Conservation (phyloP, 2,888 invertebrate species). For the Dasypolia templi region DNA sequence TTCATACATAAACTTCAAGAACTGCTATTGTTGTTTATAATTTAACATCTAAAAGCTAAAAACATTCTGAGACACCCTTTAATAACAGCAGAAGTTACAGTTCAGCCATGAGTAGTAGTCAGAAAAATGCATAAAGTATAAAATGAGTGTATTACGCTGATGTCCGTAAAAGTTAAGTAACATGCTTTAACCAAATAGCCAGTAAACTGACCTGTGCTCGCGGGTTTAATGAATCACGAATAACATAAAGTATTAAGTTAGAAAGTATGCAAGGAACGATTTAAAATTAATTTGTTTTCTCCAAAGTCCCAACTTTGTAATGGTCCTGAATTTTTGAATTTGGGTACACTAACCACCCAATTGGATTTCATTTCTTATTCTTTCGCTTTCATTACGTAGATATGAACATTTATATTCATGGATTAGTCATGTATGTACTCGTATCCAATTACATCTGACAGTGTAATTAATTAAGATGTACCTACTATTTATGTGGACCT, state of each 20-base stretch:
- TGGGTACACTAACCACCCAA: conserved; percentile 51
- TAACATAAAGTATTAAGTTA: conserved; percentile 30
- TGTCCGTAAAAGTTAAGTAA: neutral
- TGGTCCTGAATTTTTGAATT: conserved; percentile 48
- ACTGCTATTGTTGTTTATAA: too few relatives aligned
- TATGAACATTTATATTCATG: conserved; percentile 46
- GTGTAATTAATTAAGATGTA: conserved; percentile 43
- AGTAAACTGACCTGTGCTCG: conserved; percentile 5
- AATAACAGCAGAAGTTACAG: neutral
- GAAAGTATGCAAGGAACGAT: conserved; percentile 21
- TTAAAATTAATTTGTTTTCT: conserved; percentile 51
- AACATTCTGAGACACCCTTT: too few relatives aligned
- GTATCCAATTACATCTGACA: conserved; percentile 45
- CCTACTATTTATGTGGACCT: neutral
- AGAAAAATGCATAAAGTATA: neutral
- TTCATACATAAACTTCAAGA: too few relatives aligned
- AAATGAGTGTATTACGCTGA: neutral
- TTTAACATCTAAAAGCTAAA: too few relatives aligned
- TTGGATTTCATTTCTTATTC: conserved; percentile 64
- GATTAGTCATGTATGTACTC: conserved; percentile 45
- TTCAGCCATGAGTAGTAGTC: neutral
- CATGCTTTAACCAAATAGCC: neutral
- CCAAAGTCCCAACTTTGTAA: conserved; percentile 48
- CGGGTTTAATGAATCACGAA: conserved; percentile 27
- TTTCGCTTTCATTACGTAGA: conserved; percentile 56